Evolutionary conservation across 2,888 invertebrate genomes (phyloP), one percentile per base, ranked within the genome.

Genomic region (Idaea aversata): DNA sequence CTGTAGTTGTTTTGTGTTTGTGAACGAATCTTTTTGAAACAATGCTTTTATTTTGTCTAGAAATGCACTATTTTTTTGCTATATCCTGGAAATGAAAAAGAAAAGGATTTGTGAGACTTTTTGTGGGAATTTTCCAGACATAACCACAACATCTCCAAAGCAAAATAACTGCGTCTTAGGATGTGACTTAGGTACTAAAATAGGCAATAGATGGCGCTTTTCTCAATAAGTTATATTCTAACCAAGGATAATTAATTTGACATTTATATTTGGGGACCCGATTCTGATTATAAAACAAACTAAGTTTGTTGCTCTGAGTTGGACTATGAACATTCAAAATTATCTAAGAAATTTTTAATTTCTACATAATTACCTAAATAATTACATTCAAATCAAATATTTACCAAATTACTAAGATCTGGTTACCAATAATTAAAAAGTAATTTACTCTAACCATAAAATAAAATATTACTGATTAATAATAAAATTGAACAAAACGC

Each of bases 1-100:
- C 85, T 82, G 88, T 87, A 81, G 84, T 63, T 85, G 88, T 47
- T 47, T 47, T 47, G 47, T 13, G 47, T 47, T 47, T 47, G 47
- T 13, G 47, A 10, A 47, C 47, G 10, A 13, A 4, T 4, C 0
- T 13, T 47, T 47, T 10, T 47, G 10, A 36, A 36, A 47, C 13
- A 4, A 47, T 13, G 13, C 47, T 7, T 47, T 47, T 5, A 13
- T 13, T 47, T 10, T 5, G 47, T 47, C 47, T 47, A 47, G 13
- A 13, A 47, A 47, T 10, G 10, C 10, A 47, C 4, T n/a, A 3
- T 13, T 47, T 47, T 47, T 47, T 47, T 5, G 47, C 47, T 3
- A 47, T 36, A 10, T 7, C 6, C 36, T 36, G 2, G 36, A 36
- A 36, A 36, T 47, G 47, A 13, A 47, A 47, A 10, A 47, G 47